A percentile compares a stretch with the other conserved stretches of the same genome.
phyloP scores from a whole-genome alignment of 2,888 invertebrate genomes.

The Torymus texanus region DNA sequence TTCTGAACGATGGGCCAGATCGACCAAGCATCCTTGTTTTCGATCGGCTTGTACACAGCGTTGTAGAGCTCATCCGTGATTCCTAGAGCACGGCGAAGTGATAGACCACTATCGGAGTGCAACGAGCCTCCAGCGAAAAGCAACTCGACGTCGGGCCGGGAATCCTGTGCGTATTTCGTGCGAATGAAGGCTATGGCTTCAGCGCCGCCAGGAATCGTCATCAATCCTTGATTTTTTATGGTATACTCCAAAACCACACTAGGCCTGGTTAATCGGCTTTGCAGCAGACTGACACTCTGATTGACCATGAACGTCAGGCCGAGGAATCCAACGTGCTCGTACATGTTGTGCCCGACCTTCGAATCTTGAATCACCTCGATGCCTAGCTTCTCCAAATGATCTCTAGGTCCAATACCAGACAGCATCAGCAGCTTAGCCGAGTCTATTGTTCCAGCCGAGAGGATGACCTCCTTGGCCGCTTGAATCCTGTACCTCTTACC shows the following conservation, averaged over 20 bases:
- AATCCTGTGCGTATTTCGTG: conserved; percentile 73
- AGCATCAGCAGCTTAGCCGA: conserved; percentile 86
- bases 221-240: conserved; percentile 69
- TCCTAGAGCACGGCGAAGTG: conserved; percentile 68
- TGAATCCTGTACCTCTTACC: conserved; percentile 76
- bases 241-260: conserved; percentile 70
- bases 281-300: conserved; percentile 78
- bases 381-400: conserved; percentile 78
- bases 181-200: conserved; percentile 74
- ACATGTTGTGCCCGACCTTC: conserved; percentile 81
- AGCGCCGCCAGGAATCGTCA: conserved; percentile 74
- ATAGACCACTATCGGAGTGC: conserved; percentile 76
- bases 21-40: conserved; percentile 75
- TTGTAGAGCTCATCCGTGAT: conserved; percentile 73
- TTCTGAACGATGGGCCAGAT: conserved; percentile 84
- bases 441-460: conserved; percentile 86
- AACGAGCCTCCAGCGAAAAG: conserved; percentile 76
- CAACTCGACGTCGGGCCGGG: conserved; percentile 74
- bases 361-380: conserved; percentile 80
- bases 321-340: conserved; percentile 82
- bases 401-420: conserved; percentile 81
- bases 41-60: conserved; percentile 74
- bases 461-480: conserved; percentile 79
- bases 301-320: conserved; percentile 82
- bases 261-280: conserved; percentile 63